A percentile compares a stretch with the other conserved stretches of the same genome.
Evolutionary conservation across 2,113 vertebrate genomes (phyloP).

Genomic region (Pygoscelis antarcticus): DNA sequence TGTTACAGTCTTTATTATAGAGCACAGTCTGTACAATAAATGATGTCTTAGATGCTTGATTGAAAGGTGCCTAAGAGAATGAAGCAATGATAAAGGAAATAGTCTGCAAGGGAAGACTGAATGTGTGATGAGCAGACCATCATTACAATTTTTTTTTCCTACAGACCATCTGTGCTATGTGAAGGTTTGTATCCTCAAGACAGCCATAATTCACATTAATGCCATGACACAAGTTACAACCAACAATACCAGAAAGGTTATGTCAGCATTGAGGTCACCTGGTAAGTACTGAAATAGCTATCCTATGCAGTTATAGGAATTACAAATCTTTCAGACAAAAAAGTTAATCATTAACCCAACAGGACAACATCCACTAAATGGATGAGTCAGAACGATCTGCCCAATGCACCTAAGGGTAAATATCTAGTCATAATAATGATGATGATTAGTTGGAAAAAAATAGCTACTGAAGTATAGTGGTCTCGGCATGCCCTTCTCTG

Average conservation of each 20-base stretch:
- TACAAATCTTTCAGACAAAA: conserved; percentile 36
- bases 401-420: neutral
- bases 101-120: neutral
- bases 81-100: neutral
- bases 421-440: conserved; percentile 20
- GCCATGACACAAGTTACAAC: neutral
- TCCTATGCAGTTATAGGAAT: neutral
- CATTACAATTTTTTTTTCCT: neutral
- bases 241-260: conserved; percentile 7
- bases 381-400: conserved; percentile 23
- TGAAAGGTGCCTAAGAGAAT: neutral
- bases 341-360: neutral
- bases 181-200: conserved; percentile 23
- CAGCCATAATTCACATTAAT: conserved; percentile 17
- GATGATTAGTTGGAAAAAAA: neutral
- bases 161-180: neutral
- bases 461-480: neutral
- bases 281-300: neutral
- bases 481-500: neutral
- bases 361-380: neutral
- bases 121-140: neutral
- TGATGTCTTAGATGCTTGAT: neutral
- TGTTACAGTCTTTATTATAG: neutral
- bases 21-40: neutral
- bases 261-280: neutral